Evolutionary conservation across 2,113 vertebrate genomes (phyloP), one percentile per base, ranked within the genome.

Genomic region (Gallinago media): DNA sequence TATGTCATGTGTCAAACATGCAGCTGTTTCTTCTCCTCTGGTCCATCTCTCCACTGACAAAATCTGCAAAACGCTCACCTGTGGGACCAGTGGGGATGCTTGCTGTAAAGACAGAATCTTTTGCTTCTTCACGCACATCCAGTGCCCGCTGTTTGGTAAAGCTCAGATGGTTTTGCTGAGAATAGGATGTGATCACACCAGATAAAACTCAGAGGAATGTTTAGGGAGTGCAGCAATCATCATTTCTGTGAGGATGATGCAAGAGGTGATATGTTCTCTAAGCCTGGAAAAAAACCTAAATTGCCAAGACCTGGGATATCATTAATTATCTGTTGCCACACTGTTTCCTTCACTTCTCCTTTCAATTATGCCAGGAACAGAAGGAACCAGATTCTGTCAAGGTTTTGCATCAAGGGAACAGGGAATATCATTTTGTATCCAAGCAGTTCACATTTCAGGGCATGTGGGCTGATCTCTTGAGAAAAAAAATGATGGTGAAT

Each of bases 381-480:
- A 93, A 93, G 70, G 74, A 88, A 79, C 32, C 40, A 68, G 65
- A 88, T 85, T 93, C 84, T 87, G 52, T 87, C 81, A 68, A 89
- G 68, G 27, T 46, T 84, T 92, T 89, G 54, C 0, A 0, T 86
- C 86, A 91, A 80, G 36, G 50, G 80, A 94, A 54, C 0, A 0
- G 25, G 46, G 25, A 84, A 72, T 61, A 94, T 49, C 83, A 40
- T 71, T 91, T 72, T 80, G 25, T 62, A 74, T 80, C 75, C n/a
- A 73, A 83, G 59, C 25, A 84, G 50, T 73, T 94, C 63, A 65
- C 46, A 50, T 92, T 86, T 96, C 81, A 82, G 65, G 77, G 61
- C 65, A 78, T 9, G 11, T 15, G 38, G 68, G 27, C 58, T 85
- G 52, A 78, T 52, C 70, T 31, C 31, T 65, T 47, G 34, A 85